Conservation (phyloP, 2,888 invertebrate species). For the Thelaira solivaga region DNA sequence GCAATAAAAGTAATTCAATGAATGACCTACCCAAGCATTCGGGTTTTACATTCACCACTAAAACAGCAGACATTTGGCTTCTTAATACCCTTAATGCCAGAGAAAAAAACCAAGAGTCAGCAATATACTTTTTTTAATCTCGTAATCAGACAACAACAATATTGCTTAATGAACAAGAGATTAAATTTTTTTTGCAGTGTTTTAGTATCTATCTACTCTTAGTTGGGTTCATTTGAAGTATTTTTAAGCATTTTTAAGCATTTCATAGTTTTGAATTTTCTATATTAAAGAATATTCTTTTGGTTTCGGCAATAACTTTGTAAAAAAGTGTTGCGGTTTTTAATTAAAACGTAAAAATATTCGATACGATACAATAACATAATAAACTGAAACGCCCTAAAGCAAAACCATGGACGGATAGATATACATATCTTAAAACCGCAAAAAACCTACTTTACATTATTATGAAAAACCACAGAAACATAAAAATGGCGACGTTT, state of each 20-base stretch:
- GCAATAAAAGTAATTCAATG: constrained; percentile 55
- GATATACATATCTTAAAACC: constrained; percentile 44
- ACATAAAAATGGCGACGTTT: constrained; percentile 1
- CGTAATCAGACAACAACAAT: background rate
- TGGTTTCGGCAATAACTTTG: background rate
- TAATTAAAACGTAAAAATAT: constrained; percentile 1
- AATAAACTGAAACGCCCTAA: background rate
- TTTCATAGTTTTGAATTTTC: background rate
- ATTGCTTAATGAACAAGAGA: constrained; percentile 2
- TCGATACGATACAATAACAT: background rate
- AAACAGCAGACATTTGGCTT: constrained; percentile 30
- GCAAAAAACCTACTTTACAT: constrained; percentile 34
- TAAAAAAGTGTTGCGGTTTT: constrained; percentile 28
- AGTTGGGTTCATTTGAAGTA: background rate
- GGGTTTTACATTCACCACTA: constrained; percentile 41
- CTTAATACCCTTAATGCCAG: background rate
- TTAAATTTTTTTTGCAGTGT: background rate
- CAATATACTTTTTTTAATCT: background rate
- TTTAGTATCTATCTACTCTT: background rate
- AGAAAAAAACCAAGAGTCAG: background rate
- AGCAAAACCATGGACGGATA: constrained; percentile 10
- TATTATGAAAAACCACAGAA: constrained; percentile 49
- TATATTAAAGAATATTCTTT: background rate
- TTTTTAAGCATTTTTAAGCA: background rate
- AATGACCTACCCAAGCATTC: constrained; percentile 35